phyloP scores from a whole-genome alignment of 1,140 invertebrate genomes.

The Amyelois transitella region DNA sequence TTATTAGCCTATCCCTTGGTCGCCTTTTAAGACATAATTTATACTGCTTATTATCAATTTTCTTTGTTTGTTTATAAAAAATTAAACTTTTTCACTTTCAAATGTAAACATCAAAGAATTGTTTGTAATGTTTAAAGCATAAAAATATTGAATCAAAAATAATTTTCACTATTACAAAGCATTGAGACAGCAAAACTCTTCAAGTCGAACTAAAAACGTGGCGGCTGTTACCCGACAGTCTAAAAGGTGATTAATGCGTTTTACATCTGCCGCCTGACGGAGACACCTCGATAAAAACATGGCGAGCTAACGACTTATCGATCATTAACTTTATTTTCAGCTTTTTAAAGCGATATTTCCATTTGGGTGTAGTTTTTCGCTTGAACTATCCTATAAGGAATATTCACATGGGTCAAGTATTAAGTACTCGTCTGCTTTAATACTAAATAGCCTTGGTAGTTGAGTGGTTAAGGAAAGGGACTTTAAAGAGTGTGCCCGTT shows the following conservation, averaged over 20 bases:
- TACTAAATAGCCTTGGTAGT: too few species aligned
- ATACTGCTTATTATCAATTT: too few species aligned
- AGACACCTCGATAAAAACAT: background rate
- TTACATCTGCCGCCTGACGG: background rate
- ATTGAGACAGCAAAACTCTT: background rate
- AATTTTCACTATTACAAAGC: background rate
- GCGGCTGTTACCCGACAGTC: background rate
- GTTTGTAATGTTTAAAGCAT: too few species aligned
- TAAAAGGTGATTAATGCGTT: background rate
- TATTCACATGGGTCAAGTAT: background rate
- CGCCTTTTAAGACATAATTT: too few species aligned
- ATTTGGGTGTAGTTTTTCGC: conserved; percentile 1
- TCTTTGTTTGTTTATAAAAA: too few species aligned
- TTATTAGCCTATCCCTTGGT: too few species aligned
- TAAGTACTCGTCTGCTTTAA: too few species aligned
- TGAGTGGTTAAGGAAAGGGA: too few species aligned
- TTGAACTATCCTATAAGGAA: background rate
- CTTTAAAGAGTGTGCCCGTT: too few species aligned
- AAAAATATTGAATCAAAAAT: background rate
- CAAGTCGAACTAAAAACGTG: background rate
- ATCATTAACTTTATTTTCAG: conserved; percentile 4
- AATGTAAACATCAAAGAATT: too few species aligned
- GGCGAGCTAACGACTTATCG: conserved; percentile 1
- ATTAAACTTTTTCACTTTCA: too few species aligned
- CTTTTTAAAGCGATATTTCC: background rate